Evolutionary conservation across 64 coral and sea anemone genomes (phyloP).

Genomic region (Dendrophyllia cribrosa): DNA sequence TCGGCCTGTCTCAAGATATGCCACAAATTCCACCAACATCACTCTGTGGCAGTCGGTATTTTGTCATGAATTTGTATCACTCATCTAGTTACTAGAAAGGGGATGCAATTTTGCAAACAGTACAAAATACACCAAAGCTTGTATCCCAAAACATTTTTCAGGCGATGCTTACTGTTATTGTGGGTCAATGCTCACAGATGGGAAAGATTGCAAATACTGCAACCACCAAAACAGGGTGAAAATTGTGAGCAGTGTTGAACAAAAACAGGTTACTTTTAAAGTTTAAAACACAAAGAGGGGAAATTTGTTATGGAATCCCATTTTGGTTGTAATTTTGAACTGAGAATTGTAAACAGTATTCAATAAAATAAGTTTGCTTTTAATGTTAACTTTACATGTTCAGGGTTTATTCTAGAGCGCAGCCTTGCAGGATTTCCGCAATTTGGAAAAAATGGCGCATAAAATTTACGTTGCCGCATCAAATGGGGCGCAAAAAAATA

Average conservation of each 20-base stretch:
- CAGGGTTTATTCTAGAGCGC: background rate
- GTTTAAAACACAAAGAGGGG: background rate
- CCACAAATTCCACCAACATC: slow-evolving; percentile 51
- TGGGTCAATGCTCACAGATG: slow-evolving; percentile 30
- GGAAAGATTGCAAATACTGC: slow-evolving; percentile 42
- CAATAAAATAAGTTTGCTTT: too few species aligned
- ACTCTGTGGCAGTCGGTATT: slow-evolving; percentile 79
- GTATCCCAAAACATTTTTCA: slow-evolving; percentile 42
- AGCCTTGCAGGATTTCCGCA: too few species aligned
- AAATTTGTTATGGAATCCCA: background rate
- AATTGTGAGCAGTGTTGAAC: slow-evolving; percentile 12
- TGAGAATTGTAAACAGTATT: too few species aligned
- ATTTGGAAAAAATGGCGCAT: too few species aligned
- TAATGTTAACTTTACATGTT: background rate
- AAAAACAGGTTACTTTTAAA: slow-evolving; percentile 10
- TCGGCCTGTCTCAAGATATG: slow-evolving; percentile 52
- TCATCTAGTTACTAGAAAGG: slow-evolving; percentile 70
- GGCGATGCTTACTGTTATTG: slow-evolving; percentile 47
- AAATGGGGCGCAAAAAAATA: background rate
- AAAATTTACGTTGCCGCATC: background rate
- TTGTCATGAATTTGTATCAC: slow-evolving; percentile 65
- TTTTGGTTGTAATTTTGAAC: too few species aligned
- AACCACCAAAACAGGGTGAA: slow-evolving; percentile 16
- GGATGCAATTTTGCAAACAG: slow-evolving; percentile 60
- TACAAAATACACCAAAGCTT: background rate